phyloP scores from a whole-genome alignment of 2,888 invertebrate species.

The Gonocerus acuteangulatus region DNA sequence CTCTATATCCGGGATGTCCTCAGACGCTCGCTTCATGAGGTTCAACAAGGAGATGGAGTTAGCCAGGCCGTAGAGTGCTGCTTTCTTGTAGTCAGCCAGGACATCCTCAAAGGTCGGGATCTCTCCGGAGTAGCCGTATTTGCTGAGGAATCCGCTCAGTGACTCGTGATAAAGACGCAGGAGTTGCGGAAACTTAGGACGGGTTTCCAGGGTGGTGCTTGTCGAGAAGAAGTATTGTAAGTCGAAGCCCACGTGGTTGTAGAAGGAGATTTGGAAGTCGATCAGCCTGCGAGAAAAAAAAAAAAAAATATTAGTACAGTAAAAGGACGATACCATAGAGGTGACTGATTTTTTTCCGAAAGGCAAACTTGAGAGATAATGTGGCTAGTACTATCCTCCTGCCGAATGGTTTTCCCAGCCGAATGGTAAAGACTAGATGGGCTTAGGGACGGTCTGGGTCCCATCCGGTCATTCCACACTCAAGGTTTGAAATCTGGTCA shows the following conservation, averaged over 20 bases:
- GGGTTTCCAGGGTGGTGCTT: conserved; percentile 9
- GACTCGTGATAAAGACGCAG: conserved; percentile 23
- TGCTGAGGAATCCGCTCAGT: not conserved
- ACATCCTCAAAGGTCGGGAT: conserved; percentile 20
- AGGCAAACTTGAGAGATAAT: too few relatives aligned
- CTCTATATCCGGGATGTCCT: conserved; percentile 26
- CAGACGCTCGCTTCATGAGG: not conserved
- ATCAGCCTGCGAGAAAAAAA: conserved; percentile 27
- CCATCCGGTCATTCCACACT: too few relatives aligned
- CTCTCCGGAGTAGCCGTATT: conserved; percentile 8
- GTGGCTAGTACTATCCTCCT: too few relatives aligned
- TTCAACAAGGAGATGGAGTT: conserved; percentile 1
- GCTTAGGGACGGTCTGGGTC: too few relatives aligned
- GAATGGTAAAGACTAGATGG: too few relatives aligned
- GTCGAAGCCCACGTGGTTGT: conserved; percentile 20
- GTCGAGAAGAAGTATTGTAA: conserved; percentile 27
- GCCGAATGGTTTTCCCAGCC: too few relatives aligned
- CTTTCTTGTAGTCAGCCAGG: not conserved
- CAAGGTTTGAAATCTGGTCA: too few relatives aligned
- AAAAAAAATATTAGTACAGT: not conserved
- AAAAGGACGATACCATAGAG: not conserved
- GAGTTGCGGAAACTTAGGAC: conserved; percentile 14
- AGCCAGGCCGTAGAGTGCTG: conserved; percentile 3
- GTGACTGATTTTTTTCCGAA: too few relatives aligned
- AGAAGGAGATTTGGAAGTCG: conserved; percentile 29